These are phyloP conservation scores for Neolamprologus sp. DNA, from an alignment of 2,113 vertebrate species.

Conservation along the genomic window DNA sequence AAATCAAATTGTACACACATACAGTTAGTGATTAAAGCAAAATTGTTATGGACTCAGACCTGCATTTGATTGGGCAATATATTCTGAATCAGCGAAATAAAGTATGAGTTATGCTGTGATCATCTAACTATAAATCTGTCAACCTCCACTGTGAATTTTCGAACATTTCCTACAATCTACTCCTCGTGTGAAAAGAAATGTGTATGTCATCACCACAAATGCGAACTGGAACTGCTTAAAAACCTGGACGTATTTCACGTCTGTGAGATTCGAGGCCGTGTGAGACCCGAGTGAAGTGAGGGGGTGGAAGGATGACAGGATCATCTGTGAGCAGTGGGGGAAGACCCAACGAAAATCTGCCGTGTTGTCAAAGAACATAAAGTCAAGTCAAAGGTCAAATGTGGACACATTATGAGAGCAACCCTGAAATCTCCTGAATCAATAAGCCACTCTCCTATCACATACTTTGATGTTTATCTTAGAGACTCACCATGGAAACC, in stretches of 20 bases:
- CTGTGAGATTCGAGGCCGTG: not conserved
- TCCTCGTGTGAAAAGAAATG: not conserved
- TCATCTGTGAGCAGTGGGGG: not conserved
- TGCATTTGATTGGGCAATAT: not conserved
- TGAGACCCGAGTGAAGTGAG: not conserved
- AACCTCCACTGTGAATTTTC: not conserved
- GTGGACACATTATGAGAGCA: slow-evolving; percentile 19
- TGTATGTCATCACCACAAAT: not conserved
- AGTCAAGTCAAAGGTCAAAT: slow-evolving; percentile 39
- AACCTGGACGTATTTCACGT: not conserved
- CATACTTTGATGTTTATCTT: slow-evolving; percentile 54
- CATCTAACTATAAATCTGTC: not conserved
- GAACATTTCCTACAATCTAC: not conserved
- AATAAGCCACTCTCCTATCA: slow-evolving; percentile 33
- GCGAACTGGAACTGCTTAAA: not conserved
- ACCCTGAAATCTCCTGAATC: slow-evolving; percentile 31
- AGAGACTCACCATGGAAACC: slow-evolving; percentile 45
- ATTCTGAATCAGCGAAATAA: not conserved
- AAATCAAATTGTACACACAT: not conserved
- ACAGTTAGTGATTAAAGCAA: not conserved
- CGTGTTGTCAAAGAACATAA: slow-evolving; percentile 39
- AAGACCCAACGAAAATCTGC: not conserved
- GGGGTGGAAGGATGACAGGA: not conserved
- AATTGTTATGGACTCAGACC: not conserved
- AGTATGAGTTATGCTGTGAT: not conserved